Evolutionary conservation across 2,113 vertebrate genomes (phyloP), one percentile per base, ranked within the genome.

Genomic region (Chaetura pelagica): DNA sequence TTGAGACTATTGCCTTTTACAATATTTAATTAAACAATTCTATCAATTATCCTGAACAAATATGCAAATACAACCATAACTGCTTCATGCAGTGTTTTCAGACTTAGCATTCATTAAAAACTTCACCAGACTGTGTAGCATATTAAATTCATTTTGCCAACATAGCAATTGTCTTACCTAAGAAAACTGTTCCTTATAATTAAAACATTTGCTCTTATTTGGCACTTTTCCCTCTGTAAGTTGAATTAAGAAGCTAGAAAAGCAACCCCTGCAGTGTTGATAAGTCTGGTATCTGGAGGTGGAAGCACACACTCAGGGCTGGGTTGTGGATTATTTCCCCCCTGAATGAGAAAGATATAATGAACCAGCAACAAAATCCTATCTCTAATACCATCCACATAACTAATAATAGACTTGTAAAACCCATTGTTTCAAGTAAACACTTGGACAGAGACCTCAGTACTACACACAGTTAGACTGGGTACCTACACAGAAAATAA

Each of bases 1-100:
- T 83, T 95, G 94, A 94, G 82, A 96, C 89, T 97, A 93, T 82
- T 97, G 80, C 89, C 81, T 96, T 97, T 96, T 92, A 96, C 92
- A 97, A 94, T 97, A 97, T 91, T 98, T 98, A 98, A 98, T 97
- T 97, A 97, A 97, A 97, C 94, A 96, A 96, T 97, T 97, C 96
- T 96, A 97, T 97, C 97, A 97, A 97, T 98, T 98, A 98, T 95
- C 75, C 93, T 91, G 94, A 97, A 94, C 96, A 98, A 98, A 97
- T 96, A 98, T 44, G 92, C 91, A 97, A 96, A 97, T 89, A 91
- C 35, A 94, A 86, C 69, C 35, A 79, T 85, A 72, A 91, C 75
- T 96, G 85, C 85, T 95, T 97, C 96, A 85, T 90, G 78, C 87
- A 89, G 91, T 52, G 46, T 96, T 97, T 97, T 90, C 94, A 97